Conservation (phyloP, 2,113 vertebrate species). For the Cranoglanis bouderius region DNA sequence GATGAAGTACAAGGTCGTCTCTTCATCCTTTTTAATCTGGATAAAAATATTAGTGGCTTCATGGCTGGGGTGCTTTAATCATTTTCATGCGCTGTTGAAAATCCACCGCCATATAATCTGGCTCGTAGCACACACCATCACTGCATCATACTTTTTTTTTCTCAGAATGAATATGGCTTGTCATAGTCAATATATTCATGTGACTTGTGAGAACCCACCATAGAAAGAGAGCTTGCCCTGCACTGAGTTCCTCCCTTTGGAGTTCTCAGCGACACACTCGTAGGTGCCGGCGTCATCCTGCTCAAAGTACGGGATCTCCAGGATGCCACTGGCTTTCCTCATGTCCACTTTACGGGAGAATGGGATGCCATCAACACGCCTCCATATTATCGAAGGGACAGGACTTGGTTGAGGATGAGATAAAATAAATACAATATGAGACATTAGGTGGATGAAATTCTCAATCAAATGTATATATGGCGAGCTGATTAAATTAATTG, state of each 20-base stretch:
- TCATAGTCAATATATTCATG: conserved; percentile 67
- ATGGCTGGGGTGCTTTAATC: conserved; percentile 70
- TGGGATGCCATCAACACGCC: conserved; percentile 81
- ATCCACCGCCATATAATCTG: conserved; percentile 22
- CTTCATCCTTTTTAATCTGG: conserved; percentile 73
- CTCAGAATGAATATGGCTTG: conserved; percentile 51
- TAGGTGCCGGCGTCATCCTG: conserved; percentile 90
- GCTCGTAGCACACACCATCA: background rate
- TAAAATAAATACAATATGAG: background rate
- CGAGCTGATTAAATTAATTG: background rate
- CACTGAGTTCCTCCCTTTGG: conserved; percentile 88
- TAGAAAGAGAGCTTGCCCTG: conserved; percentile 93
- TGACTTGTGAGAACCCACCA: conserved; percentile 74
- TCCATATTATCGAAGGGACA: conserved; percentile 89
- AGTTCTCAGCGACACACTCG: conserved; percentile 92
- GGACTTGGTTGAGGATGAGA: conserved; percentile 73
- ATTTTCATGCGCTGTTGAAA: conserved; percentile 70
- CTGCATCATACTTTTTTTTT: conserved; percentile 48
- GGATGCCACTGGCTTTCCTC: conserved; percentile 83
- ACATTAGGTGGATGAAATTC: background rate
- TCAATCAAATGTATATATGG: background rate
- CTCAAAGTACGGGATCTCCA: conserved; percentile 97
- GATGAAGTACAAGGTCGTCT: conserved; percentile 68
- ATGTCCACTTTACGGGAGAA: conserved; percentile 88
- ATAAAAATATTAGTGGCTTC: conserved; percentile 75